A percentile compares a stretch with the other conserved stretches of the same genome.
Evolutionary conservation across 1,140 invertebrate species (phyloP).

Genomic region (Tetraneura akinire): DNA sequence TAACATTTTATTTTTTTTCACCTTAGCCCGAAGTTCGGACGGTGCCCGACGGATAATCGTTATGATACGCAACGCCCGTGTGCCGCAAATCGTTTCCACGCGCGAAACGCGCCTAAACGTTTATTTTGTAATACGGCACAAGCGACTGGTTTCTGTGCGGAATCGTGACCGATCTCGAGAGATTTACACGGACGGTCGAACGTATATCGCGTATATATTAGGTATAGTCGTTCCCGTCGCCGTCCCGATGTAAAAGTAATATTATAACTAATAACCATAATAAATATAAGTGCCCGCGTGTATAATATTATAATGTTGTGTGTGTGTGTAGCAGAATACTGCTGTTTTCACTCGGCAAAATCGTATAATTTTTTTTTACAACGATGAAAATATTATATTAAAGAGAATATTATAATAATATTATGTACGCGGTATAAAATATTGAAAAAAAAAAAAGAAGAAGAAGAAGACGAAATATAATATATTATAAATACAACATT

Average conservation of each 20-base stretch:
- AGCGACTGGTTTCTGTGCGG: constrained; percentile 25
- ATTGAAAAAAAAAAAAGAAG: too few relatives aligned
- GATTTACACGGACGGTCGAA: constrained; percentile 3
- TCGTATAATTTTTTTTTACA: constrained; percentile 9
- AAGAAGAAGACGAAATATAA: too few relatives aligned
- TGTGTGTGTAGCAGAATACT: not conserved
- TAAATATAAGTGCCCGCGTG: too few relatives aligned
- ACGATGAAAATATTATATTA: not conserved
- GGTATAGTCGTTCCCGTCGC: constrained; percentile 4
- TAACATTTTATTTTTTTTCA: too few relatives aligned
- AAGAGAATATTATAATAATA: too few relatives aligned
- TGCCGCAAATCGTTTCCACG: constrained; percentile 21
- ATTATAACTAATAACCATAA: too few relatives aligned
- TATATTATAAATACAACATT: too few relatives aligned
- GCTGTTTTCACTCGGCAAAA: not conserved
- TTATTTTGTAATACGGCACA: constrained; percentile 23
- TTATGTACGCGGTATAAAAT: too few relatives aligned
- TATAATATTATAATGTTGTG: too few relatives aligned
- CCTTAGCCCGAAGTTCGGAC: not conserved
- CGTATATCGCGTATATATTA: too few relatives aligned
- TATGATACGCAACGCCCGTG: not conserved
- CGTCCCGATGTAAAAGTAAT: not conserved
- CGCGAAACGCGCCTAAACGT: constrained; percentile 20
- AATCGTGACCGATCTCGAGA: constrained; percentile 46
- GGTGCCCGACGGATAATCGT: not conserved